A percentile compares a stretch with the other conserved stretches of the same genome.
Evolutionary conservation across 2,797 vertebrate species (phyloP).

Genomic region (Manis javanica): DNA sequence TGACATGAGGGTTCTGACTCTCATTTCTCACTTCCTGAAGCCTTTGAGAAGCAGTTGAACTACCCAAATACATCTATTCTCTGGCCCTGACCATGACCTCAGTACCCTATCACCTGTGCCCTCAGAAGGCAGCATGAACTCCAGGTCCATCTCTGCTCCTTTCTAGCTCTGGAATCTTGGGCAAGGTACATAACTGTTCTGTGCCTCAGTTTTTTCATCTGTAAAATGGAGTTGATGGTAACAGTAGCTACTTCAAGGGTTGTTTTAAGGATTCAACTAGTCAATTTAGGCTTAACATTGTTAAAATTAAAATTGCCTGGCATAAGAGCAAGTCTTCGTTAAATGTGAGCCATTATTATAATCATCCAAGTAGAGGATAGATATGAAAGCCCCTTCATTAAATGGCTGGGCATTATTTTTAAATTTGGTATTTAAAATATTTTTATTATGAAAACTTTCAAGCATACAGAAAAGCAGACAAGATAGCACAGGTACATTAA

Average conservation of each 20-base stretch:
- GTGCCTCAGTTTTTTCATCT: slow-evolving; percentile 31
- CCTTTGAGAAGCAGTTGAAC: slow-evolving; percentile 27
- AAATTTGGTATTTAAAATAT: not conserved
- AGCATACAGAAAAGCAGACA: slow-evolving; percentile 33
- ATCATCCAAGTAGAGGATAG: not conserved
- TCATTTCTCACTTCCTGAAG: slow-evolving; percentile 36
- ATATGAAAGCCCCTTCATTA: slow-evolving; percentile 16
- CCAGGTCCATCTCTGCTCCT: not conserved
- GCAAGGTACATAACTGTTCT: slow-evolving; percentile 4
- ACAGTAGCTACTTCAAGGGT: slow-evolving; percentile 47
- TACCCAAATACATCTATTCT: not conserved
- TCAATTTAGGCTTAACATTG: slow-evolving; percentile 37
- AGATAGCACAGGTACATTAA: slow-evolving; percentile 27
- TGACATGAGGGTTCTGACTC: not conserved
- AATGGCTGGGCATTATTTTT: slow-evolving; percentile 33
- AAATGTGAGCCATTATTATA: slow-evolving; percentile 26
- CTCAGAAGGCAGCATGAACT: slow-evolving; percentile 29
- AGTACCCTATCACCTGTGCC: not conserved
- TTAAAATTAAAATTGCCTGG: slow-evolving; percentile 51
- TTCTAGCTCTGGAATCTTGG: slow-evolving; percentile 26
- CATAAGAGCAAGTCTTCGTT: slow-evolving; percentile 41
- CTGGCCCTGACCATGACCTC: not conserved
- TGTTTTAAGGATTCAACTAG: slow-evolving; percentile 33
- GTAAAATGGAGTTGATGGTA: slow-evolving; percentile 47
- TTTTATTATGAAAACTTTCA: slow-evolving; percentile 35